Evolutionary conservation across 1,140 invertebrate genomes (phyloP).

Genomic region (Aporrectodea caliginosa): DNA sequence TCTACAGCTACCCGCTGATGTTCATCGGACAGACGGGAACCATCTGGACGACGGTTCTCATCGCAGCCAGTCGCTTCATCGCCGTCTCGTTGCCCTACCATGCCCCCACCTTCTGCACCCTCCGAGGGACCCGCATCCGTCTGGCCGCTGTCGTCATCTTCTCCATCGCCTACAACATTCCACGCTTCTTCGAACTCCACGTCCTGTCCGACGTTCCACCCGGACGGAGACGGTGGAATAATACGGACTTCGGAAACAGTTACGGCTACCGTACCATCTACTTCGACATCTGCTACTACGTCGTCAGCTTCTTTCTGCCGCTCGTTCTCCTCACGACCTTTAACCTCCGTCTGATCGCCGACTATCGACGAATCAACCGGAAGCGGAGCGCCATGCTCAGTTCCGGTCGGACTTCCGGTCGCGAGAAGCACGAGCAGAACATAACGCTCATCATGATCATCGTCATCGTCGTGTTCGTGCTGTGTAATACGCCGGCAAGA

Average conservation of each 20-base stretch:
- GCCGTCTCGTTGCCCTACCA: slow-evolving; percentile 27
- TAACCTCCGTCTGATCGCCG: slow-evolving; percentile 22
- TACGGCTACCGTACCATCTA: slow-evolving; percentile 17
- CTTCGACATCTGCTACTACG: slow-evolving; percentile 24
- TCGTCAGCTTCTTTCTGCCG: slow-evolving; percentile 29
- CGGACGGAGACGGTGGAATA: neutral
- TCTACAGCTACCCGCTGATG: slow-evolving; percentile 27
- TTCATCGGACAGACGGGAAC: slow-evolving; percentile 31
- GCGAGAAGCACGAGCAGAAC: slow-evolving; percentile 17
- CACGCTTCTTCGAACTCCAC: slow-evolving; percentile 27
- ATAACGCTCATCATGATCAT: slow-evolving; percentile 31
- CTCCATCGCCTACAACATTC: slow-evolving; percentile 30
- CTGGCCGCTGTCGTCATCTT: slow-evolving; percentile 10
- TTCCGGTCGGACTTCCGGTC: neutral
- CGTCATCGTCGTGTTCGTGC: slow-evolving; percentile 23
- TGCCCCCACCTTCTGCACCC: slow-evolving; percentile 18
- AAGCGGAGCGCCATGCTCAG: slow-evolving; percentile 4
- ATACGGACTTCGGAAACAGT: slow-evolving; percentile 12
- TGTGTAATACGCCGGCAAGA: slow-evolving; percentile 24
- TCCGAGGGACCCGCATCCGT: slow-evolving; percentile 3
- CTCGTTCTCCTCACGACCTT: slow-evolving; percentile 21
- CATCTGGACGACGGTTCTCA: slow-evolving; percentile 33
- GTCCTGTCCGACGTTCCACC: neutral
- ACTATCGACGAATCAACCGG: slow-evolving; percentile 17
- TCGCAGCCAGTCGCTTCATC: slow-evolving; percentile 26